A percentile compares a stretch with the other conserved stretches of the same genome.
phyloP scores from a whole-genome alignment of 2,113 vertebrate species.

The Thalassarche chlororhynchos region DNA sequence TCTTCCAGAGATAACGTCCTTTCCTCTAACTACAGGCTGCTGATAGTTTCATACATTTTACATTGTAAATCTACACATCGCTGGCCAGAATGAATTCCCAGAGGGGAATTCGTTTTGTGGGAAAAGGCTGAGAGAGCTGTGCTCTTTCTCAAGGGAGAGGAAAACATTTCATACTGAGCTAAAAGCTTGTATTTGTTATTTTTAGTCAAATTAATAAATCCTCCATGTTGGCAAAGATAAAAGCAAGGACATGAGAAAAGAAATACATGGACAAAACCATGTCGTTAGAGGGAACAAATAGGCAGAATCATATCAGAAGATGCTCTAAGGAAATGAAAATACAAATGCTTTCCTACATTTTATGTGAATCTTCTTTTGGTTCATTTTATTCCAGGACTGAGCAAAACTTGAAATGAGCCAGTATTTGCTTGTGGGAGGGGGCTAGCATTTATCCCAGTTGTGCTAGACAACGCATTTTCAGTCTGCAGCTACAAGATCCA shows the following conservation, averaged over 20 bases:
- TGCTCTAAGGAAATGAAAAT: neutral
- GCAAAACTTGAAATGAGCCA: neutral
- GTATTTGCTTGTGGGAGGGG: neutral
- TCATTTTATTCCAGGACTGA: neutral
- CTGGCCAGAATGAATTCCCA: neutral
- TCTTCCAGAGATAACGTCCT: neutral
- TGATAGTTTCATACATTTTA: neutral
- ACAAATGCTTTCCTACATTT: neutral
- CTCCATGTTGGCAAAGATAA: conserved; percentile 8
- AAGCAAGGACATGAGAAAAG: neutral
- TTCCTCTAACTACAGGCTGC: neutral
- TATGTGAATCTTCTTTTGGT: neutral
- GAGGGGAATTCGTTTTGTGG: conserved; percentile 18
- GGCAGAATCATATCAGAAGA: neutral
- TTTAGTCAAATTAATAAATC: conserved; percentile 37
- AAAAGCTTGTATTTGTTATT: conserved; percentile 28
- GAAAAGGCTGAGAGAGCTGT: conserved; percentile 4
- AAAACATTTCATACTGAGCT: conserved; percentile 9
- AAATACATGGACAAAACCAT: neutral
- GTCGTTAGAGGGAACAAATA: neutral
- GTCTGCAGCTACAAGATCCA: neutral
- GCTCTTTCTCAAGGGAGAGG: conserved; percentile 11
- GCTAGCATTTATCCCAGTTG: neutral
- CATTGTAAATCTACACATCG: neutral
- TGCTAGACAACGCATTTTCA: neutral